phyloP scores from a whole-genome alignment of 2,113 vertebrate genomes.

The Galemys pyrenaicus region DNA sequence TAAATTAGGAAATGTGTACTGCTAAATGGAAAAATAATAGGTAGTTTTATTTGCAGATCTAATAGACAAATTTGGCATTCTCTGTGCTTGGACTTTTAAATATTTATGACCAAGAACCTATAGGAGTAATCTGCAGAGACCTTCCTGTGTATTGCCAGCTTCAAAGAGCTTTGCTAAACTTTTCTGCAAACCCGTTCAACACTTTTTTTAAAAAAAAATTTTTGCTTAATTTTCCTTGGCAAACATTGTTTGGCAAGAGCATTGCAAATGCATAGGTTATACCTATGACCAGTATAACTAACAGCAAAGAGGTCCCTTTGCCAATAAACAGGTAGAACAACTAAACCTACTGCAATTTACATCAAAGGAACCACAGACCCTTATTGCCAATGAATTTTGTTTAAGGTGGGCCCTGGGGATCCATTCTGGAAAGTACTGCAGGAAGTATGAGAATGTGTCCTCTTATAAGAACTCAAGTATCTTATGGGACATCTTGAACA shows the following conservation, averaged over 20 bases:
- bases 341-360: neutral
- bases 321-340: neutral
- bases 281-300: neutral
- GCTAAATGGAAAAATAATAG: slow-evolving; percentile 32
- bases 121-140: neutral
- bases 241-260: neutral
- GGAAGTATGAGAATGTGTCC: neutral
- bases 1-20: slow-evolving; percentile 68
- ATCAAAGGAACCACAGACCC: neutral
- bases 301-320: neutral
- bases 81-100: slow-evolving; percentile 47
- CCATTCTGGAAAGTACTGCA: slow-evolving; percentile 8
- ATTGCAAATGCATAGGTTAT: neutral
- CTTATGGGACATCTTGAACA: neutral
- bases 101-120: slow-evolving; percentile 44
- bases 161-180: neutral
- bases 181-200: neutral
- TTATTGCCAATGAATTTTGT: neutral
- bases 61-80: slow-evolving; percentile 55
- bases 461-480: neutral
- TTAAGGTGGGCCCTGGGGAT: neutral
- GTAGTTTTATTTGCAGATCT: neutral
- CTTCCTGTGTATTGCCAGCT: neutral
- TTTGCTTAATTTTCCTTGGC: neutral
- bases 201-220: too few species aligned